phyloP scores from a whole-genome alignment of 2,797 vertebrate genomes.

The Naso thynnoides region DNA sequence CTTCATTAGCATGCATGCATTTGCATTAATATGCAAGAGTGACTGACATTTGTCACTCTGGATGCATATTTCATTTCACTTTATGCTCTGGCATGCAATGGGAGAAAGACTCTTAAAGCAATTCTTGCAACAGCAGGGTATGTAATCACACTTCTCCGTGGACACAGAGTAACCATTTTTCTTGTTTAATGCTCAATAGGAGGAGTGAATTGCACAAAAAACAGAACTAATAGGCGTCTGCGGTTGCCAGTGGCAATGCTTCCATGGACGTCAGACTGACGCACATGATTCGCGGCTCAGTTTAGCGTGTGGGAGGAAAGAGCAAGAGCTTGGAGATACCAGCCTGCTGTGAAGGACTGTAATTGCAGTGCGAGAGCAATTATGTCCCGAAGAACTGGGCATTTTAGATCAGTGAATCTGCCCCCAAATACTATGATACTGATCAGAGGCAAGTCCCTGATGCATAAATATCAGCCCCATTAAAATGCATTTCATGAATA shows the following conservation, averaged over 20 bases:
- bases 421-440: conserved; percentile 55
- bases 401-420: conserved; percentile 63
- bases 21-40: conserved; percentile 27
- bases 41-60: neutral
- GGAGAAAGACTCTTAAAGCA: conserved; percentile 9
- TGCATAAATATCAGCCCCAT: conserved; percentile 58
- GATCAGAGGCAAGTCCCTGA: conserved; percentile 61
- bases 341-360: conserved; percentile 82
- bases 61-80: conserved; percentile 15
- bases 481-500: conserved; percentile 61
- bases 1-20: conserved; percentile 40
- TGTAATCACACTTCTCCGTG: conserved; percentile 45
- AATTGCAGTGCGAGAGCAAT: conserved; percentile 82
- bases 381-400: conserved; percentile 65
- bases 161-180: conserved; percentile 36
- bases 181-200: conserved; percentile 58
- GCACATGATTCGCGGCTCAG: conserved; percentile 75
- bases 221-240: conserved; percentile 65
- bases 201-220: conserved; percentile 62
- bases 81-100: conserved; percentile 35
- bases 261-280: conserved; percentile 85
- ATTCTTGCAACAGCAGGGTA: conserved; percentile 25
- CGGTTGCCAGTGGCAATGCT: conserved; percentile 76
- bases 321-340: conserved; percentile 78
- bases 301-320: conserved; percentile 82